Base-by-base conservation (phyloP, 2,888 invertebrate genomes). In the Limnephilus marmoratus region DNA sequence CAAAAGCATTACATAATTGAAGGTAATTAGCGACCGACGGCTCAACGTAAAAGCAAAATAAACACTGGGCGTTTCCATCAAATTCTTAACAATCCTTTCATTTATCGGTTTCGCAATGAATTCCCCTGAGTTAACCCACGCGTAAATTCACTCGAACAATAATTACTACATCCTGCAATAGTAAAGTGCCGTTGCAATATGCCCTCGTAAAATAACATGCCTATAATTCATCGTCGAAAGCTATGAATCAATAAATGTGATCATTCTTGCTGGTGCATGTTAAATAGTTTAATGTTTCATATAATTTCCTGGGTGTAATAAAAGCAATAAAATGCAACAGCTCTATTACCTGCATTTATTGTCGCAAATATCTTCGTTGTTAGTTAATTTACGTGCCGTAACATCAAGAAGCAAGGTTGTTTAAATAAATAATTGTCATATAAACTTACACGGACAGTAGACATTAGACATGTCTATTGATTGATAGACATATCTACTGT, bases 1-100 rank as follows among this genome's bases (percentile, higher is more conserved):
- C 24, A 68, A 68, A n/a, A n/a, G 68, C 24, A 24, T 68, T 4
- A 24, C 49, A 4, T 68, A 68, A 24, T 68, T 68, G 68, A 9
- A 68, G 9, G 9, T 68, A 68, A 68, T 68, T 68, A 24, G 24
- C 68, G 9, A 9, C 9, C 68, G 9, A 9, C 9, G 68, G 9
- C 24, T 24, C 9, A 24, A n/a, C 24, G n/a, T 68, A n/a, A 68
- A 68, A 68, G 18, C 68, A 13, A 37, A 24, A 83, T 37, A 37
- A 83, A 37, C 41, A 37, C 7, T 41, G 83, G 34, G 24, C 83
- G 83, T 83, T 83, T 83, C 41, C 34, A 83, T 83, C 37, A 83
- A 83, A 83, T 83, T 37, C 34, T n/a, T 37, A 13, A n/a, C 34
- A 83, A 24, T 83, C 83, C 31, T 34, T 83, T 83, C 68, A 18